phyloP scores from a whole-genome alignment of 2,888 invertebrate genomes.

The Apoda limacodes region DNA sequence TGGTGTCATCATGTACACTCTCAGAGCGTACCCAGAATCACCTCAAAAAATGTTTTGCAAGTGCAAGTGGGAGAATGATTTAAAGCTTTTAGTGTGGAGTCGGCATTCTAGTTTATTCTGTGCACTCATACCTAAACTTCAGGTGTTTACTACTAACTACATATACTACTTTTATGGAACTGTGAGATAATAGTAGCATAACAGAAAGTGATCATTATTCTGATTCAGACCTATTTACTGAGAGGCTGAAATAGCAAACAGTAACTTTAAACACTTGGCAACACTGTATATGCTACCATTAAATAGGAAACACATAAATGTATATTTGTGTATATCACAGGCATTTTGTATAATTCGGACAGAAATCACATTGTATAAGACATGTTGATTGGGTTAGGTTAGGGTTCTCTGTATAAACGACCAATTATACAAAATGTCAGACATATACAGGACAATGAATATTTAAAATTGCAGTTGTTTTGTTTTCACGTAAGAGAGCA shows the following conservation, averaged over 20 bases:
- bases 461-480: slow-evolving; percentile 8
- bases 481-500: too few relatives aligned
- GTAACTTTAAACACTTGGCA: too few relatives aligned
- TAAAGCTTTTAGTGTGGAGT: slow-evolving; percentile 1
- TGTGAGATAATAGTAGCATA: too few relatives aligned
- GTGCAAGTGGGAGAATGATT: background rate
- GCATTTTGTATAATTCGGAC: slow-evolving; percentile 1
- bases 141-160: too few relatives aligned
- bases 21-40: slow-evolving; percentile 7
- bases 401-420: slow-evolving; percentile 11
- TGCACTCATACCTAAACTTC: too few relatives aligned
- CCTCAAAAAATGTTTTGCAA: slow-evolving; percentile 5
- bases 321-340: too few relatives aligned
- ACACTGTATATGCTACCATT: too few relatives aligned
- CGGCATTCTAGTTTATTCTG: slow-evolving; percentile 8
- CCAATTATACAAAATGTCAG: slow-evolving; percentile 10
- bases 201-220: too few relatives aligned
- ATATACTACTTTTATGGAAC: slow-evolving; percentile 9
- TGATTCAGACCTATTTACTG: background rate
- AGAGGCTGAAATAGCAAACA: too few relatives aligned
- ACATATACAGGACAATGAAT: slow-evolving; percentile 7
- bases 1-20: slow-evolving; percentile 10
- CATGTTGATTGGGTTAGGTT: slow-evolving; percentile 6
- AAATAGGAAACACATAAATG: too few relatives aligned
- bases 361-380: slow-evolving; percentile 6